Base-by-base conservation (phyloP, 2,797 vertebrate species). In the Scleropages formosus region DNA sequence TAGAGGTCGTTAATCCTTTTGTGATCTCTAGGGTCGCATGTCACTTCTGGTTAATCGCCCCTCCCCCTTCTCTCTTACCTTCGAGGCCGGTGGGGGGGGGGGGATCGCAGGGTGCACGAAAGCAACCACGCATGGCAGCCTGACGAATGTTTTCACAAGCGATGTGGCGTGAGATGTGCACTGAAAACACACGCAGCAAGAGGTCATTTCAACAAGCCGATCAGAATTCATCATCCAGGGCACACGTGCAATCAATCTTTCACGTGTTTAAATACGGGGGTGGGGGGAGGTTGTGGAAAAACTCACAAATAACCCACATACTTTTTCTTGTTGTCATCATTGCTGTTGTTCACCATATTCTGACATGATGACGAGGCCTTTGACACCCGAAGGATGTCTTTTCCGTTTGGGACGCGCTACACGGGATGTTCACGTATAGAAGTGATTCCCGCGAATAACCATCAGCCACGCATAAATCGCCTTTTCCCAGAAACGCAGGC, bases 121-220 rank as follows among this genome's bases (percentile, higher is more conserved):
- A 75, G 78, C 68, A 80, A 72, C 83, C 83, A 82, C 84, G 87
- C 84, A 59, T 87, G 82, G 84, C 67, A 78, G 78, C 81, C 80
- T 78, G 81, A 83, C 77, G 78, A 82, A 84, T 84, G 84, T 88
- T 88, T 89, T 89, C 83, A 85, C 86, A 81, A 78, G 77, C 69
- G 76, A 66, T 65, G 72, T 7, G 68, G 8, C 26, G 31, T 58
- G 77, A 84, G 81, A 87, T 71, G 63, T 73, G 79, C 74, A 83
- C 78, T 83, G 81, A 87, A 80, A 84, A 78, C 74, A 71, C 79
- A 85, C 81, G 79, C 71, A 71, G 15, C 70, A 81, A 83, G 78
- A 75, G 80, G 81, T 79, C 78, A 85, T 80, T 81, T 85, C 78
- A 80, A 81, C 79, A 82, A 82, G 79, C 86, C 84, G 80, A 75